Evolutionary conservation across 53 echinoderm and acorn worm species (phyloP), one percentile per base, ranked within the genome.

Genomic region (Paelopatides confundens): DNA sequence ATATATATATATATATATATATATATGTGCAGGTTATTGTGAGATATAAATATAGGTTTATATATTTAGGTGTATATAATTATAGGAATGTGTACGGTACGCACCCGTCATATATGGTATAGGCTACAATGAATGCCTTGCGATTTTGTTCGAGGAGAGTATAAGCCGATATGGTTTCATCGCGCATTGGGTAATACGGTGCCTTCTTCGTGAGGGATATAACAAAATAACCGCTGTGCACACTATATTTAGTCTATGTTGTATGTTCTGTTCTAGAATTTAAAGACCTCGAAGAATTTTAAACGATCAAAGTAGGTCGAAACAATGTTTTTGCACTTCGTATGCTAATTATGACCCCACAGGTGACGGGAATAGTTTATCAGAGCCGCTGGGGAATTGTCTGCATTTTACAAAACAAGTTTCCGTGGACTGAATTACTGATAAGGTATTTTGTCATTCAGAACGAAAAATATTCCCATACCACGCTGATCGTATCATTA

Each of bases 291-390:
- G 40, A 74, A 74, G 74, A 40, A 74, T 74, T 36, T 36, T 46
- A 74, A 29, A 46, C 40, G 46, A 40, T n/a, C 40, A 10, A 74
- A 74, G 40, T 74, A 74, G 74, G 74, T 74, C 74, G 74, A 74
- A 74, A 39, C 74, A 74, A 74, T 74, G 74, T 74, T 74, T 74
- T 74, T 26, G 47, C 74, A 74, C 74, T 74, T 27, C 46, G 74
- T 13, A 74, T 27, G 39, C 39, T 74, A 46, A 74, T 74, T 40
- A 74, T 26, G 39, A 74, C 5, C 74, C 74, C 47, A 28, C 29
- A 39, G 74, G 74, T 40, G 27, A 46, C 23, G 27, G 12, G 74
- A 74, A 74, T 74, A 40, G 26, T 26, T 27, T 28, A 2, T 21
- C 38, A 46, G 27, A 46, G 31, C 38, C 40, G 14, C 74, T 40